Conservation (phyloP, 2,797 vertebrate species). For the Pseudopleuronectes americanus region DNA sequence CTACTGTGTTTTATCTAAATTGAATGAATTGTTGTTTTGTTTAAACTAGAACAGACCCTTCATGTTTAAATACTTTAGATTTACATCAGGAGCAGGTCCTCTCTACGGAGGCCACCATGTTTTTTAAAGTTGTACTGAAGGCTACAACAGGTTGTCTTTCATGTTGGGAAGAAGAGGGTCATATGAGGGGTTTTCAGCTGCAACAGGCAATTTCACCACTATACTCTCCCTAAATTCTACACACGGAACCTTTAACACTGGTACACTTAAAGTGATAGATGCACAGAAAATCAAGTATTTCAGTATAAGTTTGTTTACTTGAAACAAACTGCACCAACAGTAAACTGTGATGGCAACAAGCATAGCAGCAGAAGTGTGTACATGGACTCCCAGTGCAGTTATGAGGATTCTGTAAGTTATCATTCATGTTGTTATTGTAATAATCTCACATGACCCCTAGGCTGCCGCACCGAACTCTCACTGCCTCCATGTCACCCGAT, state of each 20-base stretch:
- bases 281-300: background rate
- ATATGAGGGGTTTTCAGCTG: too few relatives aligned
- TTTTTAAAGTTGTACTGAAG: too few relatives aligned
- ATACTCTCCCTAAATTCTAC: too few relatives aligned
- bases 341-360: background rate
- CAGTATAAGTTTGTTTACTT: background rate
- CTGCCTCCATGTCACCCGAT: constrained; percentile 8
- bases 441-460: background rate
- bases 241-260: background rate
- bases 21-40: too few relatives aligned
- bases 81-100: too few relatives aligned
- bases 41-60: too few relatives aligned
- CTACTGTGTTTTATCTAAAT: too few relatives aligned
- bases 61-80: too few relatives aligned
- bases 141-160: too few relatives aligned
- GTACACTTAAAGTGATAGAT: background rate
- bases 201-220: too few relatives aligned
- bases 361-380: background rate
- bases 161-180: too few relatives aligned
- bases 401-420: constrained; percentile 33
- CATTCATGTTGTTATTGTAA: background rate
- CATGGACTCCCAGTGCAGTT: background rate
- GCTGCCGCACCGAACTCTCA: background rate
- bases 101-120: too few relatives aligned
- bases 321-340: background rate